Base-by-base conservation (phyloP, 2,797 vertebrate genomes). In the Numenius phaeopus region DNA sequence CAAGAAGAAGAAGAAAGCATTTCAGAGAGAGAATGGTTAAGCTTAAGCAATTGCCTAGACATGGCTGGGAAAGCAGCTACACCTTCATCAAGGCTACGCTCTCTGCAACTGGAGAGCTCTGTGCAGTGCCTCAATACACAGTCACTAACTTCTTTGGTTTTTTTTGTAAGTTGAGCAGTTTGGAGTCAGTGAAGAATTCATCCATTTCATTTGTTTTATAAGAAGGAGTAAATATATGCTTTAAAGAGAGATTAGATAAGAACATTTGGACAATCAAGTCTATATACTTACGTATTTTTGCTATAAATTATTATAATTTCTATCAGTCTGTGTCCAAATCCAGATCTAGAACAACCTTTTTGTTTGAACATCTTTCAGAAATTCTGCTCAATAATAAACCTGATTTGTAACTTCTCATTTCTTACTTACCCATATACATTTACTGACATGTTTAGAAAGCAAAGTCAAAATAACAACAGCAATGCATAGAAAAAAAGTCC, bases 41-140 rank as follows among this genome's bases (percentile, higher is more conserved):
- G 9, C 13, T 50, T 87, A 52, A 59, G 5, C 8, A 32, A 12
- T 29, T 32, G 10, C 47, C 18, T 40, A 9, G 21, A 8, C 2
- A 7, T 6, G 6, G 29, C 52, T 40, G 19, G 19, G n/a, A 87
- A 75, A 70, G 17, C 8, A 75, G 23, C 9, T 64, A 15, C 9
- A 42, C 7, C 22, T 58, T 66, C 8, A 1, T 0, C 5, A 26
- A 49, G 14, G 21, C 16, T 47, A 22, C 14, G 4, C 5, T 10
- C 21, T 62, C 7, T 9, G 3, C 32, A 54, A 3, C 4, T 37
- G 37, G 47, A 54, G 5, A 75, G 3, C 3, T 55, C 47, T 13
- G 12, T 2, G 1, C 24, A 44, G 27, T 46, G 9, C 14, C 27
- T 47, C 1, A 0, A 49, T 27, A 19, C 9, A 10, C 11, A 47